A percentile compares a stretch with the other conserved stretches of the same genome.
phyloP scores from a whole-genome alignment of 2,888 invertebrate species.

The Crematogaster levior region DNA sequence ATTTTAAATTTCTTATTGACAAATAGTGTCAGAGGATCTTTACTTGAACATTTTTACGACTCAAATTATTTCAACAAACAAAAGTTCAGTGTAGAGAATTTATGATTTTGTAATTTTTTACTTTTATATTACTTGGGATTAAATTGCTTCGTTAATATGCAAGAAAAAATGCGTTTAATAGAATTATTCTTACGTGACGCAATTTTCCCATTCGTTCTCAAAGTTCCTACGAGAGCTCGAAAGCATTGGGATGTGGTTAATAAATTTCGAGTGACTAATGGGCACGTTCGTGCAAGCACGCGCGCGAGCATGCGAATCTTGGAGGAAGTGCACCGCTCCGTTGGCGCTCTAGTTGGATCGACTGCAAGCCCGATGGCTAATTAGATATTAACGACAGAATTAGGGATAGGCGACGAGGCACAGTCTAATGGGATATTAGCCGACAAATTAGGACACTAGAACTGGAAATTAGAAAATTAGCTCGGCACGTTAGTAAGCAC shows the following conservation, averaged over 20 bases:
- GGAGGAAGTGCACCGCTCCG: conserved; percentile 31
- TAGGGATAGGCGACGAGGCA: conserved; percentile 68
- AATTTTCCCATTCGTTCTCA: not conserved
- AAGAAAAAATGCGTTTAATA: not conserved
- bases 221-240: conserved; percentile 20
- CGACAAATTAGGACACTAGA: conserved; percentile 76
- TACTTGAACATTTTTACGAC: not conserved
- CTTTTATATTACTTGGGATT: not conserved
- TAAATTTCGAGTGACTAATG: conserved; percentile 58
- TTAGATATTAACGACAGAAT: conserved; percentile 80
- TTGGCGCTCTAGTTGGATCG: conserved; percentile 45
- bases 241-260: conserved; percentile 43
- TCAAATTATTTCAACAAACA: not conserved
- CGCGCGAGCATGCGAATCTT: conserved; percentile 40
- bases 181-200: not conserved
- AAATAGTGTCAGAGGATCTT: not conserved
- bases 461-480: conserved; percentile 80
- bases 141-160: conserved; percentile 4
- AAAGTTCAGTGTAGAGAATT: not conserved
- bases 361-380: conserved; percentile 76
- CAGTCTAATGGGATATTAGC: conserved; percentile 82
- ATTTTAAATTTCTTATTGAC: not conserved
- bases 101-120: not conserved
- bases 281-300: conserved; percentile 24
- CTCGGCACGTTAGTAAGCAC: conserved; percentile 60